Base-by-base conservation (phyloP, 2,888 invertebrate genomes). In the Suillia variegata region DNA sequence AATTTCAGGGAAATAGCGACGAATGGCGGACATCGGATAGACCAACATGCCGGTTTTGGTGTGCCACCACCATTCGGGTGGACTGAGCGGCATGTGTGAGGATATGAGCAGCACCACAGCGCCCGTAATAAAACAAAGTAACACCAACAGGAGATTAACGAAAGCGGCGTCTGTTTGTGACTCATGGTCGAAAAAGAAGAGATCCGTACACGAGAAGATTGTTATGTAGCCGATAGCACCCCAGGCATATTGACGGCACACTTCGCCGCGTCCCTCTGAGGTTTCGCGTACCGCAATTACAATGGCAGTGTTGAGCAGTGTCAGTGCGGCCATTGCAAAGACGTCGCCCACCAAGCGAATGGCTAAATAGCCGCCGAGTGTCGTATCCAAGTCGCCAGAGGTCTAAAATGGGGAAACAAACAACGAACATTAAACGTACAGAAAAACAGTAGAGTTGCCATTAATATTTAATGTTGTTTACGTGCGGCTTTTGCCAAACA, bases 1-100 rank as follows among this genome's bases (percentile, higher is more conserved):
- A 8, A 88, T 90, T 82, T 93, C 92, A 4, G 89, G 87, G 33
- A 89, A 88, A 76, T 91, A 92, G 54, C 89, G 87, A 33, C 90
- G 85, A 52, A 91, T 88, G 5, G 89, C 86, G 65, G 88, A 91
- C 90, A 92, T 89, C n/a, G 92, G 92, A 75, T 91, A 83, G 10
- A 92, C 88, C 58, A 92, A 74, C 82, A 89, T 87, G 38, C 91
- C 92, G 10, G 89, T 89, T 70, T 89, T 85, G 2, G 92, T 92
- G 74, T 92, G 91, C 92, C 92, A 92, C 91, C 91, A 92, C 92
- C 92, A 92, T 80, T 92, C 92, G 0, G 92, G 91, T 1, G 92
- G 90, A 70, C 90, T 90, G 10, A 92, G 80, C 1, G 92, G 92
- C 89, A 92, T 92, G 67, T 85, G 85, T 2, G 61, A 59, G 57